These are phyloP conservation scores for Vulpes vulpes DNA, from an alignment of 2,113 vertebrate species.

Conservation along the genomic window DNA sequence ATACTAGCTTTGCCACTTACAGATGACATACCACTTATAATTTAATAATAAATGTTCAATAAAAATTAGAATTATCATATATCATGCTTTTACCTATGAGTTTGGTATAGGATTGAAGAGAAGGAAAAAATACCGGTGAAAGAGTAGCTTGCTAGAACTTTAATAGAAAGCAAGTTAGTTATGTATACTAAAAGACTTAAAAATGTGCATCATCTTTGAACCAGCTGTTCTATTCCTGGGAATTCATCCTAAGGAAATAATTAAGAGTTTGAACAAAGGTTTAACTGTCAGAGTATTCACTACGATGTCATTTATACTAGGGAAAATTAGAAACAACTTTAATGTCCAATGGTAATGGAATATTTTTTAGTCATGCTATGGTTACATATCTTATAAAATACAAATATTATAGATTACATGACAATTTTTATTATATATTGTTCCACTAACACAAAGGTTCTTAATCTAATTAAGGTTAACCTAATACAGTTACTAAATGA, in stretches of 20 bases:
- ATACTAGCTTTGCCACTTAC: neutral
- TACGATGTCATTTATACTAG: neutral
- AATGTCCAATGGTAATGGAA: neutral
- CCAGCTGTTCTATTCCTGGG: neutral
- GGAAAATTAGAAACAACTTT: neutral
- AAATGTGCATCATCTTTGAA: neutral
- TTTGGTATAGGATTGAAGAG: neutral
- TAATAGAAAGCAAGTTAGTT: neutral
- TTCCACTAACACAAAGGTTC: neutral
- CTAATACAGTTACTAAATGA: neutral
- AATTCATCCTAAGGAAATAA: neutral
- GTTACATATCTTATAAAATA: neutral
- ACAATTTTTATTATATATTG: neutral
- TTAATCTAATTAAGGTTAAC: neutral
- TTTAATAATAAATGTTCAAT: neutral
- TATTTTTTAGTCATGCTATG: neutral
- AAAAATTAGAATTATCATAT: neutral
- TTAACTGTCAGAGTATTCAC: neutral
- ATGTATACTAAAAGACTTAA: neutral
- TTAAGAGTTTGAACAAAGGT: neutral
- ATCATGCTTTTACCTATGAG: neutral
- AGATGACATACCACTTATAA: neutral
- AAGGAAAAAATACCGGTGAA: neutral
- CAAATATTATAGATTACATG: neutral
- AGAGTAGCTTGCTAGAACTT: slow-evolving; percentile 5